Base-by-base conservation (phyloP, 2,797 vertebrate genomes). In the Enteromius afrohamiltoni region DNA sequence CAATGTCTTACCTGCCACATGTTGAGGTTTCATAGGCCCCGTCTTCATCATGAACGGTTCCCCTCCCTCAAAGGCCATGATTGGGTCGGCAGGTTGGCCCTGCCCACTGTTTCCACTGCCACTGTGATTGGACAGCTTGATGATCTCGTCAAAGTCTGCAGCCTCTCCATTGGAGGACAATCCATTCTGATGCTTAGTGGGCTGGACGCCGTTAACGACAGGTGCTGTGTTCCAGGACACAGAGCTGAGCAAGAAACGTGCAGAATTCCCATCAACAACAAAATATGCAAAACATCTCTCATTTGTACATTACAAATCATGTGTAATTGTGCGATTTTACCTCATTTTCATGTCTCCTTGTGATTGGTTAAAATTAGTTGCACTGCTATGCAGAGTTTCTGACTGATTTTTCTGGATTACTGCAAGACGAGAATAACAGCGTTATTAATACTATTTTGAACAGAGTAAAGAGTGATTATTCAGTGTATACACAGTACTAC, bases 11-110 rank as follows among this genome's bases (percentile, higher is more conserved):
- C 98, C 97, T 96, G 98, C 96, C 51, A 98, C 96, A 88, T 97
- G 98, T 85, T 95, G 95, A 1, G 97, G 94, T 85, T 98, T 95
- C 91, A 98, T 97, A 3, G 96, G 93, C 87, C 96, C 95, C 0
- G 96, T 92, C 89, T 97, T 97, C 94, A 96, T 98, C 90, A 97
- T 94, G 93, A 97, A 98, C 6, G 96, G 92, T 87, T 97, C 96
- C 83, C 94, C 95, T 58, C 95, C 95, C 0, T 96, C 93, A 0
- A 97, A 98, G n/a, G 95, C 93, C 89, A 96, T 93, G 91, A 97
- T 95, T 23, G 96, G 92, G 83, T 96, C 91, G 40, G 86, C 68
- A 16, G 87, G 83, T 55, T 91, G 92, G 17, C 88, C 86, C 10
- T 85, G 88, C 78, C 89, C 92, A 4, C 85, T 58, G 0, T 92